These are phyloP conservation scores for Antheraea yamamai DNA, from an alignment of 2,888 invertebrate genomes.

Conservation along the genomic window DNA sequence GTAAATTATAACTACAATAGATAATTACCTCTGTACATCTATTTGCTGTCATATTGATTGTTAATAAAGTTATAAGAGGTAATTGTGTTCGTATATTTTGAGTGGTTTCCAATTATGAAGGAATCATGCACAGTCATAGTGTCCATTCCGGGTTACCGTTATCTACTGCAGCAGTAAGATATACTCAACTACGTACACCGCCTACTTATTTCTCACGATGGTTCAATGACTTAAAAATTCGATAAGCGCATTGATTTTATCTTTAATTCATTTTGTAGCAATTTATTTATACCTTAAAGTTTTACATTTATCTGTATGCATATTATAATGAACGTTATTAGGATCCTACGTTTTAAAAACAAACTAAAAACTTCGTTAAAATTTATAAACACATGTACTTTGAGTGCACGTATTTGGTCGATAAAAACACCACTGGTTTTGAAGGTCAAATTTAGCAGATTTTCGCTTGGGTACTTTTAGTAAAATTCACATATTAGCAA, in stretches of 20 bases:
- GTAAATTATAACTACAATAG: slow-evolving; percentile 11
- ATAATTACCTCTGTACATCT: not conserved
- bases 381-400: not conserved
- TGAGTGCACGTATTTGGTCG: not conserved
- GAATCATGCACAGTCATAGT: slow-evolving; percentile 74
- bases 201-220: slow-evolving; percentile 17
- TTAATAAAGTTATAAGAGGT: slow-evolving; percentile 17
- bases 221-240: slow-evolving; percentile 15
- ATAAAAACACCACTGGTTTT: not conserved
- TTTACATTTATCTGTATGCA: not conserved
- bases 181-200: slow-evolving; percentile 15
- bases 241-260: slow-evolving; percentile 5
- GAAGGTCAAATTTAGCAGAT: not conserved
- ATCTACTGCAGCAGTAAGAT: slow-evolving; percentile 58
- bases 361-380: no score
- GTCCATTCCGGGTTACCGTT: slow-evolving; percentile 68
- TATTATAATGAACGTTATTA: not conserved
- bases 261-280: slow-evolving; percentile 10
- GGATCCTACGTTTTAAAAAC: no score
- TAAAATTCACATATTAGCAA: no score
- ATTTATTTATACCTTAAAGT: not conserved
- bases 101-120: slow-evolving; percentile 66
- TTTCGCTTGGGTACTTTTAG: no score
- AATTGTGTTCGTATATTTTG: slow-evolving; percentile 24
- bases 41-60: slow-evolving; percentile 3